phyloP scores from a whole-genome alignment of 2,888 invertebrate genomes.

The Drosophila infuscata region DNA sequence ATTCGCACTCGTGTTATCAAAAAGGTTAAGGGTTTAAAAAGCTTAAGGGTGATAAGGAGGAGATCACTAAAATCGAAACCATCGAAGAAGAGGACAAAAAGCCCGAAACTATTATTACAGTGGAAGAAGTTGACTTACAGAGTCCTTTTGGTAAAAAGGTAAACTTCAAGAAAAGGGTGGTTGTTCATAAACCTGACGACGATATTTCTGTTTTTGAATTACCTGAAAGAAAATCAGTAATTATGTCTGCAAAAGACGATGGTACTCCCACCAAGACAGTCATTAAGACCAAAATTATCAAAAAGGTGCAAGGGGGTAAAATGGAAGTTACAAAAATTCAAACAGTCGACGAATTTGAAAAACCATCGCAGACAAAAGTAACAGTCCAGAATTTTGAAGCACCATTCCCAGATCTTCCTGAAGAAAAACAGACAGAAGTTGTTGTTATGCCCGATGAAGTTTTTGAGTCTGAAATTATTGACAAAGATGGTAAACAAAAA shows the following conservation, averaged over 20 bases:
- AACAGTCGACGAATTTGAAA: slow-evolving; percentile 49
- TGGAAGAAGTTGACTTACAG: slow-evolving; percentile 55
- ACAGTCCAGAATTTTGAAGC: slow-evolving; percentile 73
- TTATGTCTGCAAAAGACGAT: slow-evolving; percentile 84
- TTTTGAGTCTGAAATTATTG: slow-evolving; percentile 71
- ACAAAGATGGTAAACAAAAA: slow-evolving; percentile 75
- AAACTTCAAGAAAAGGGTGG: slow-evolving; percentile 72
- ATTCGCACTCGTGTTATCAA: slow-evolving; percentile 57
- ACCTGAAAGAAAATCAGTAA: slow-evolving; percentile 82
- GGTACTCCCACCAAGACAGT: slow-evolving; percentile 83
- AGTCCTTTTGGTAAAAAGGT: slow-evolving; percentile 45
- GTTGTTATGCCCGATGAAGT: slow-evolving; percentile 80
- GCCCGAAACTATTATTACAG: slow-evolving; percentile 60
- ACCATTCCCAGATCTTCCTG: slow-evolving; percentile 78
- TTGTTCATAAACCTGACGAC: slow-evolving; percentile 75
- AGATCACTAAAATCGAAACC: slow-evolving; percentile 68
- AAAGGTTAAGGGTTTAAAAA: slow-evolving; percentile 62
- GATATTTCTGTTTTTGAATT: slow-evolving; percentile 80
- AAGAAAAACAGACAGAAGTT: slow-evolving; percentile 74
- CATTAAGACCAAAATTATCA: slow-evolving; percentile 85
- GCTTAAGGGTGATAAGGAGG: slow-evolving; percentile 64
- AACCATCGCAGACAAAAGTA: slow-evolving; percentile 41
- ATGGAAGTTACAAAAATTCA: slow-evolving; percentile 66
- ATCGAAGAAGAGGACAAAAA: slow-evolving; percentile 62
- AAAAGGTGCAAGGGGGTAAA: slow-evolving; percentile 84